Evolutionary conservation across 2,113 vertebrate species (phyloP).

Genomic region (Aleadryas rufinucha): DNA sequence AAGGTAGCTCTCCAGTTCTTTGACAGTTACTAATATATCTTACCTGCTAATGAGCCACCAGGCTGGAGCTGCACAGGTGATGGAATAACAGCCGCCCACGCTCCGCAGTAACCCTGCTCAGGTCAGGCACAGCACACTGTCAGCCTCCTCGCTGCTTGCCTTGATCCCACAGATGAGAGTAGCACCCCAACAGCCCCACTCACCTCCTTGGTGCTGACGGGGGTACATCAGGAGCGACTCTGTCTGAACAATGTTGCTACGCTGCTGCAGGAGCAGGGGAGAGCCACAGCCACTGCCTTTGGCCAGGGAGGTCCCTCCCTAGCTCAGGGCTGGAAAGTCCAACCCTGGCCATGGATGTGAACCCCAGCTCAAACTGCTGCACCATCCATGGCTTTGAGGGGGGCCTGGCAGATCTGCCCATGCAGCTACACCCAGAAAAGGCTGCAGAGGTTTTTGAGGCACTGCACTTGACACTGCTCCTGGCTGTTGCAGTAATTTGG

Average conservation of each 20-base stretch:
- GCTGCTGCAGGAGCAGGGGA: background rate
- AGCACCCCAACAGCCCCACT: background rate
- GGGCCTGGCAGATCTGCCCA: background rate
- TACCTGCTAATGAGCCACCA: conserved; percentile 44
- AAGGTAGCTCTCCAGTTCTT: conserved; percentile 32
- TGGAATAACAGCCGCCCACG: background rate
- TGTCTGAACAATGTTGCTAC: rapidly evolving
- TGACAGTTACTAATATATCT: conserved; percentile 49
- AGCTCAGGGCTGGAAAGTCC: background rate
- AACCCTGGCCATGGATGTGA: background rate
- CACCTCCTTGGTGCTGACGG: rapidly evolving
- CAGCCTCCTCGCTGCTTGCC: rapidly evolving
- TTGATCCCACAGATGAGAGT: background rate
- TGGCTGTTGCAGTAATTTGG: background rate
- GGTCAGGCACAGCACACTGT: background rate
- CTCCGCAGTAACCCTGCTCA: background rate
- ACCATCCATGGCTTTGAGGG: rapidly evolving
- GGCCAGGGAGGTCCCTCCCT: background rate
- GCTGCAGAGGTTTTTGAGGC: background rate
- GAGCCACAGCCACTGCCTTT: background rate
- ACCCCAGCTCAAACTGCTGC: background rate
- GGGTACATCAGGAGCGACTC: background rate
- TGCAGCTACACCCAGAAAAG: background rate
- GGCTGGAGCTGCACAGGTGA: background rate
- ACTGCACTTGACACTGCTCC: background rate